phyloP scores from a whole-genome alignment of 1,140 invertebrate genomes.

The Piezodorus guildinii region DNA sequence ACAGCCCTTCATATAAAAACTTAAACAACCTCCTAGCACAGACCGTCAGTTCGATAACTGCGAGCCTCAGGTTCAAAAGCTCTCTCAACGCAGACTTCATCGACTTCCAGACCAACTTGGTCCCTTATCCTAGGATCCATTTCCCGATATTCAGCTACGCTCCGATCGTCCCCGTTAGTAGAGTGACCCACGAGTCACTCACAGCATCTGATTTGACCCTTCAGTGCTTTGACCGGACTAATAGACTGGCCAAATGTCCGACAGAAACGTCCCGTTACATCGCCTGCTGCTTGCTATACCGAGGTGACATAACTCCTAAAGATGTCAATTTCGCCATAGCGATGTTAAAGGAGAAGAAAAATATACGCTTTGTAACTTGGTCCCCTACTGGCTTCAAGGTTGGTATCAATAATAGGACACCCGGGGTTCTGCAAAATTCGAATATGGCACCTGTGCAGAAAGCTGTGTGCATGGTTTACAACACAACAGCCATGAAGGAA shows the following conservation, averaged over 20 bases:
- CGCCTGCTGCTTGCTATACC: conserved; percentile 47
- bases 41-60: conserved; percentile 46
- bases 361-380: conserved; percentile 43
- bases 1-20: conserved; percentile 53
- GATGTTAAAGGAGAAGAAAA: conserved; percentile 31
- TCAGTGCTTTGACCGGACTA: conserved; percentile 37
- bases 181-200: not conserved
- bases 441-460: no score
- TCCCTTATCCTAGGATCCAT: conserved; percentile 41
- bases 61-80: conserved; percentile 53
- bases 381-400: conserved; percentile 20
- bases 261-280: conserved; percentile 38
- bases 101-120: conserved; percentile 56
- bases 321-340: conserved; percentile 46
- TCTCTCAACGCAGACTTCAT: conserved; percentile 53
- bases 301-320: conserved; percentile 47
- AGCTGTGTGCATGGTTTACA: no score
- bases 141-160: conserved; percentile 45
- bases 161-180: conserved; percentile 36
- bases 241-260: conserved; percentile 47
- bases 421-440: no score
- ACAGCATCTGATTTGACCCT: no score
- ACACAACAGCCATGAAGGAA: no score
- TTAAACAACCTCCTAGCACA: conserved; percentile 61
- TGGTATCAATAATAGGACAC: no score